phyloP scores from a whole-genome alignment of 1,140 invertebrate species.

The Hormaphis cornu region DNA sequence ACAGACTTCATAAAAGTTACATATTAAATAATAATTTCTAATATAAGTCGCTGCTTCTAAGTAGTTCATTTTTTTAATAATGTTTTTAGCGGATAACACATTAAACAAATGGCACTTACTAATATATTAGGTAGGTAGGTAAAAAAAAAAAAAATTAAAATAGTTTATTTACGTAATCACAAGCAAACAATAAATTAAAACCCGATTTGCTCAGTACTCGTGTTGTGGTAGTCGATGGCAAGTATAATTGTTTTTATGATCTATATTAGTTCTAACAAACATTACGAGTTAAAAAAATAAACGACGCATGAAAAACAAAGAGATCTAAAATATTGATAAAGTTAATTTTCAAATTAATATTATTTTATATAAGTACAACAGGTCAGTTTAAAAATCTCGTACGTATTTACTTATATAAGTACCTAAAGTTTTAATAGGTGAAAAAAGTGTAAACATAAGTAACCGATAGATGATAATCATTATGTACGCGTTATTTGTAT shows the following conservation, averaged over 20 bases:
- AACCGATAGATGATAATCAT: background rate
- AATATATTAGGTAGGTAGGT: background rate
- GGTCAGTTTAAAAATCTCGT: background rate
- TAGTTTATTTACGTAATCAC: background rate
- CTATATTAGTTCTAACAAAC: background rate
- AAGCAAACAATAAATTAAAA: background rate
- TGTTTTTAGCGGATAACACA: too few species aligned
- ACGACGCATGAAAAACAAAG: conserved; percentile 5
- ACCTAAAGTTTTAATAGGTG: background rate
- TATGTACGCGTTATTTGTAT: background rate
- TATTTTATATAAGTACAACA: conserved; percentile 23
- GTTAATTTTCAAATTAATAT: background rate
- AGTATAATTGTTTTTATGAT: background rate
- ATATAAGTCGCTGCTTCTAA: background rate
- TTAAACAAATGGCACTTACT: conserved; percentile 16
- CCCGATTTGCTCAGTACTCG: background rate
- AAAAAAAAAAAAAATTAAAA: background rate
- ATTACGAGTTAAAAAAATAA: background rate
- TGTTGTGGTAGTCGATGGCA: background rate
- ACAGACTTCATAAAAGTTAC: background rate
- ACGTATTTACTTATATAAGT: background rate
- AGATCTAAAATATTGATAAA: conserved; percentile 16
- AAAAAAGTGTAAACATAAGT: background rate
- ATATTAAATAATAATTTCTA: background rate
- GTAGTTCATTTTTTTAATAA: background rate